Conservation (phyloP, 2,797 vertebrate species). For the Neopelma chrysocephalum region DNA sequence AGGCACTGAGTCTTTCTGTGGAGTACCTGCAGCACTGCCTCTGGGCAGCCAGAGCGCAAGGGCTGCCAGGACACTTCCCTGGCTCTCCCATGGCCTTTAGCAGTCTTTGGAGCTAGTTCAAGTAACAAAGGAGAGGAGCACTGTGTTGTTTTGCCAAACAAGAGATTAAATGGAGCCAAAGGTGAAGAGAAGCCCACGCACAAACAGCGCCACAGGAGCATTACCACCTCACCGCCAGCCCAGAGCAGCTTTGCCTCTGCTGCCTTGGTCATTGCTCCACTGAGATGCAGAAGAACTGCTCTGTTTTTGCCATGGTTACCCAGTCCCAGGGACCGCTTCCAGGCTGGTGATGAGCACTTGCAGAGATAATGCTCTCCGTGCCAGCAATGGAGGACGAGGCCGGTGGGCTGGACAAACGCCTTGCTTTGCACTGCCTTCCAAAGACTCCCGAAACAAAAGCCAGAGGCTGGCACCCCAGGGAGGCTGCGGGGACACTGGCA, state of each 20-base stretch:
- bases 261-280: rapidly evolving
- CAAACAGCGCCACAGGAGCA: rapidly evolving
- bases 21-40: background rate
- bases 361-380: rapidly evolving
- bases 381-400: rapidly evolving
- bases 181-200: background rate
- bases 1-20: background rate
- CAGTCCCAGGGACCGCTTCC: background rate
- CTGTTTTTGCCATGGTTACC: rapidly evolving
- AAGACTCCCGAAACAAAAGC: background rate
- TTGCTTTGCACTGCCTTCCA: background rate
- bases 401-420: background rate
- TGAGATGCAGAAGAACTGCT: rapidly evolving
- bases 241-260: background rate
- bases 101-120: slow-evolving; percentile 7
- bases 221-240: rapidly evolving
- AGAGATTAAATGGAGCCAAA: background rate
- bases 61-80: background rate
- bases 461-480: background rate
- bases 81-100: background rate
- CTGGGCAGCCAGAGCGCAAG: background rate
- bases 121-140: background rate
- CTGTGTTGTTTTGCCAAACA: slow-evolving; percentile 15
- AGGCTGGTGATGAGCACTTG: rapidly evolving
- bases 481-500: background rate